Base-by-base conservation (phyloP, 2,888 invertebrate genomes). In the Orthosia incerta region DNA sequence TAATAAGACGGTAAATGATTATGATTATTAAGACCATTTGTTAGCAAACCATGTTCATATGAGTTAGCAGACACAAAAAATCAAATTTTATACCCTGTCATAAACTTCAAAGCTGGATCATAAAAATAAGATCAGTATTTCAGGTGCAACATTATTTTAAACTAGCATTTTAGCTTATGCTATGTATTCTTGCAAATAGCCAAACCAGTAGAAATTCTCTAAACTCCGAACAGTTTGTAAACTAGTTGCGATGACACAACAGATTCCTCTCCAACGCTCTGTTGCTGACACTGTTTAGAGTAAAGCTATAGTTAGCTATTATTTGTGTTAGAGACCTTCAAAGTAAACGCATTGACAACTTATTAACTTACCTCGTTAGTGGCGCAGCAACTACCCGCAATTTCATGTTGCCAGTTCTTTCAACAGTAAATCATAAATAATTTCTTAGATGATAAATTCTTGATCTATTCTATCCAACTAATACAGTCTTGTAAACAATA, bases 301-400 rank as follows among this genome's bases (percentile, higher is more conserved):
- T 26, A n/a, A 23, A 67, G 31, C 61, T 53, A 23, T 66, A 50
- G 50, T 48, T 61, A 50, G 53, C 48, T 76, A 51, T 45, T 4
- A 78, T 78, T 74, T 46, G 31, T 59, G 70, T 57, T 39, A 23
- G 45, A 60, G 53, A 56, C 55, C 59, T 59, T 26, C 15, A 69
- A 50, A 62, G 56, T 61, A 26, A 69, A 55, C 20, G 53, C 53
- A 69, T 70, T 70, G 76, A 75, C 26, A 70, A 79, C 62, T 81
- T 63, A 63, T 51, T 66, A 79, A 79, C 68, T 80, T 69, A 62
- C 16, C 65, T 79, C 70, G 76, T 79, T 79, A 80, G 76, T 70
- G 62, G n/a, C 0, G 15, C n/a, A 61, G 31, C 4, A 26, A 62
- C 46, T 62, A 62, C 31, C 26, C 3, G 26, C 0, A 4, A 4